phyloP scores from a whole-genome alignment of 2,888 invertebrate species.

The Pammene fasciana region DNA sequence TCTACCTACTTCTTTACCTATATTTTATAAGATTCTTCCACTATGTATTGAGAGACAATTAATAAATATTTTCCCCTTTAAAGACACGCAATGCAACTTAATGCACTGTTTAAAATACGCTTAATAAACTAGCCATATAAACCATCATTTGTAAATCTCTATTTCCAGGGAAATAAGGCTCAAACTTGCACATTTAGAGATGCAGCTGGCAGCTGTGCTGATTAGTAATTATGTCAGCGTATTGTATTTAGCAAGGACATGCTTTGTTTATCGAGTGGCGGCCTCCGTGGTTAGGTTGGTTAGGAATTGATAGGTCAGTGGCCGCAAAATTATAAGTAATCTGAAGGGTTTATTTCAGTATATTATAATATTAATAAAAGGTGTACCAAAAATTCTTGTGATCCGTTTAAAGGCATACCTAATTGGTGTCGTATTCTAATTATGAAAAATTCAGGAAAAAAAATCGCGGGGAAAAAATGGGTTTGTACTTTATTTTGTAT shows the following conservation, averaged over 20 bases:
- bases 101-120: neutral
- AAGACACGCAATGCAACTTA: neutral
- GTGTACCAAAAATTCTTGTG: no score
- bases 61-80: neutral
- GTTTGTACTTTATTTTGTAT: no score
- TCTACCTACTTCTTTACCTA: no score
- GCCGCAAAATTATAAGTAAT: neutral
- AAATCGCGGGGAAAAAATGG: no score
- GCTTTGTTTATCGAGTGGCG: constrained; percentile 4
- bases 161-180: neutral
- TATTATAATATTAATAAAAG: no score
- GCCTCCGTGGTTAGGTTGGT: constrained; percentile 6
- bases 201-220: constrained; percentile 23
- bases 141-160: neutral
- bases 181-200: neutral
- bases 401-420: no score
- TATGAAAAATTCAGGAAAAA: no score
- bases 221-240: constrained; percentile 26
- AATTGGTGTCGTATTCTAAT: no score
- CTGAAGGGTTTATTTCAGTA: no score
- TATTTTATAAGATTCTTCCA: no score
- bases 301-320: neutral
- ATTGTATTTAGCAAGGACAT: constrained; percentile 18
- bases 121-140: neutral
- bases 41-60: no score